Evolutionary conservation across 2,797 vertebrate species (phyloP).

Genomic region (Trachops cirrhosus): DNA sequence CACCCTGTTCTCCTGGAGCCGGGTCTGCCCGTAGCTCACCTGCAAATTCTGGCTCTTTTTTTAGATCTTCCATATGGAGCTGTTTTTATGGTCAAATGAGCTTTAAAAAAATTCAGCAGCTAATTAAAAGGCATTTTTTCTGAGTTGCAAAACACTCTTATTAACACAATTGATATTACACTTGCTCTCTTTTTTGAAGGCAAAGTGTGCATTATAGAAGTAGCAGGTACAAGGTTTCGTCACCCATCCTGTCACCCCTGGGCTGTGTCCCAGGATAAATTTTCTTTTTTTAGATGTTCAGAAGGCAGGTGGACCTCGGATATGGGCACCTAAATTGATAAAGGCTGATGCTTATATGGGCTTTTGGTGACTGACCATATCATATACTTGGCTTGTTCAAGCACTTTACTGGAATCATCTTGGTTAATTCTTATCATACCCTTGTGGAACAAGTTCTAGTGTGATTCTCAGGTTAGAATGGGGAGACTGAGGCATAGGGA

Average conservation of each 20-base stretch:
- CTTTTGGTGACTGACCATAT: accelerated
- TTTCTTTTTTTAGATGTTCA: not conserved
- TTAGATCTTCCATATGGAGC: not conserved
- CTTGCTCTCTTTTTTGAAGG: conserved; percentile 6
- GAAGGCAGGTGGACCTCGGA: not conserved
- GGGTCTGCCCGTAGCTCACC: not conserved
- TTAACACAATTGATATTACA: conserved; percentile 14
- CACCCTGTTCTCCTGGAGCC: not conserved
- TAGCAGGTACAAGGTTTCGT: not conserved
- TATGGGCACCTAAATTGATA: not conserved
- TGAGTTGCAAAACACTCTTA: not conserved
- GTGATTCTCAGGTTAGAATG: not conserved
- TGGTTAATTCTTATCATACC: not conserved
- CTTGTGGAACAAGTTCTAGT: not conserved
- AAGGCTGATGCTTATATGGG: not conserved
- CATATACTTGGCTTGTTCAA: not conserved
- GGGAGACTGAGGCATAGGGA: not conserved
- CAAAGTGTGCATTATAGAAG: not conserved
- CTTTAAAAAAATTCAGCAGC: not conserved
- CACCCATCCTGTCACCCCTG: not conserved
- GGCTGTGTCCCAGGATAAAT: not conserved
- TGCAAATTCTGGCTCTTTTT: not conserved
- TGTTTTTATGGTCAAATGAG: not conserved
- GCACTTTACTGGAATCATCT: not conserved
- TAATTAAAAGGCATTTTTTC: conserved; percentile 12